Base-by-base conservation (phyloP, 1,140 invertebrate species). In the Bombus vancouverensis region DNA sequence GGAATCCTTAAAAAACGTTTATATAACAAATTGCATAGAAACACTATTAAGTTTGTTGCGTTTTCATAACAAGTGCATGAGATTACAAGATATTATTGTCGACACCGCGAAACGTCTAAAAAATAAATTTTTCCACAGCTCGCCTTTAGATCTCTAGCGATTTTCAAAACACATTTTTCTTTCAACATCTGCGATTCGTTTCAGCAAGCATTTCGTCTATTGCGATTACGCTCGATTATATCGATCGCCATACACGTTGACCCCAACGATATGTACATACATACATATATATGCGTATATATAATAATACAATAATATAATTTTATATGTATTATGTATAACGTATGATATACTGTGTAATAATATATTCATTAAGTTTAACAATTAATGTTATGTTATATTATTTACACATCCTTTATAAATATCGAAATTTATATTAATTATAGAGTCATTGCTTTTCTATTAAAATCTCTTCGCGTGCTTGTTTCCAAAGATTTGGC, bases 81-180 rank as follows among this genome's bases (percentile, higher is more conserved):
- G 53, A 78, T 89, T 87, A 73, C 44, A 68, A 89, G 74, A 18
- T 85, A 87, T 90, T 89, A 90, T 90, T 90, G 88, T 90, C 89
- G 39, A 32, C 75, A 90, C 44, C 37, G 42, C 74, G 42, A 86
- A 87, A 70, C 47, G 4, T 70, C 34, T 37, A 84, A 62, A 81
- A 88, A 88, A 68, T 85, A 72, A 89, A 87, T 44, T 59, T 71
- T 34, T 68, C 62, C 39, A 8, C 87, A 89, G 59, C 66, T 72
- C 44, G n/a, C 25, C n/a, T 32, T 79, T 81, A 73, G 28, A 73
- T 32, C 8, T 25, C 47, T 84, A 88, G 25, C 57, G 34, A 73
- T 47, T 32, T 18, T 72, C 32, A 88, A 88, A 37, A n/a, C 22
- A 47, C 47, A 8, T 53, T 53, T 53, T 53, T 25, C 37, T 25